Percentiles rank a stretch among this genome's conserved stretches.
phyloP scores from a whole-genome alignment of 1,140 invertebrate genomes.

The Lepidurus couesii region DNA sequence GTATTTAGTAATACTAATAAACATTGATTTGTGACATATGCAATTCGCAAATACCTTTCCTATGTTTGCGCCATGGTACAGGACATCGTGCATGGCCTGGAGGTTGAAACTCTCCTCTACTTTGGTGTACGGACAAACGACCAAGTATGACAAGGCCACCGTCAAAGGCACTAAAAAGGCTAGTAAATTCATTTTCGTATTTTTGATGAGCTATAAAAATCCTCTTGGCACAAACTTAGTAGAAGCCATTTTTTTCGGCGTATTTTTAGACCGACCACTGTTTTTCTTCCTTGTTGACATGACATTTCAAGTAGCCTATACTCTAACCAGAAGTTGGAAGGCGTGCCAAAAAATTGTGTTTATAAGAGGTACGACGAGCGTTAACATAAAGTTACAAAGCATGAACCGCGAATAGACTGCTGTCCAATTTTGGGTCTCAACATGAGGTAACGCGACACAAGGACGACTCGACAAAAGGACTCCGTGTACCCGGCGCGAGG shows the following conservation, averaged over 20 bases:
- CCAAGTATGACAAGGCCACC: slow-evolving; percentile 57
- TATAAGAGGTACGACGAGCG: not conserved
- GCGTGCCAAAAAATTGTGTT: not conserved
- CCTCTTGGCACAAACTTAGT: slow-evolving; percentile 3
- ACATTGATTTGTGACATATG: not conserved
- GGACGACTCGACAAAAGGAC: no score
- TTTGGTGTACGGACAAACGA: slow-evolving; percentile 94
- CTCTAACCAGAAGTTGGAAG: not conserved
- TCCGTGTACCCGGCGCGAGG: no score
- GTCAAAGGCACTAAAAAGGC: slow-evolving; percentile 11
- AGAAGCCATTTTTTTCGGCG: slow-evolving; percentile 8
- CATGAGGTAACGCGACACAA: no score
- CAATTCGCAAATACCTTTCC: slow-evolving; percentile 60
- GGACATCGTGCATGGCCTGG: slow-evolving; percentile 94
- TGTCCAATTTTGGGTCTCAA: no score
- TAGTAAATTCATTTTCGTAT: slow-evolving; percentile 11
- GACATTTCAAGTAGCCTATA: not conserved
- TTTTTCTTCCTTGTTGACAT: not conserved
- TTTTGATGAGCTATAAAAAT: slow-evolving; percentile 4
- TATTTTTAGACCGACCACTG: slow-evolving; percentile 13
- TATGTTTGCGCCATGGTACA: slow-evolving; percentile 80
- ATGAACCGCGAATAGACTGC: no score
- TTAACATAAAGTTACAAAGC: no score
- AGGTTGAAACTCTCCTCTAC: slow-evolving; percentile 99
- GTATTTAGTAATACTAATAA: not conserved